These are phyloP conservation scores for Cryptus viduatorius DNA, from an alignment of 2,888 invertebrate species.

Conservation along the genomic window DNA sequence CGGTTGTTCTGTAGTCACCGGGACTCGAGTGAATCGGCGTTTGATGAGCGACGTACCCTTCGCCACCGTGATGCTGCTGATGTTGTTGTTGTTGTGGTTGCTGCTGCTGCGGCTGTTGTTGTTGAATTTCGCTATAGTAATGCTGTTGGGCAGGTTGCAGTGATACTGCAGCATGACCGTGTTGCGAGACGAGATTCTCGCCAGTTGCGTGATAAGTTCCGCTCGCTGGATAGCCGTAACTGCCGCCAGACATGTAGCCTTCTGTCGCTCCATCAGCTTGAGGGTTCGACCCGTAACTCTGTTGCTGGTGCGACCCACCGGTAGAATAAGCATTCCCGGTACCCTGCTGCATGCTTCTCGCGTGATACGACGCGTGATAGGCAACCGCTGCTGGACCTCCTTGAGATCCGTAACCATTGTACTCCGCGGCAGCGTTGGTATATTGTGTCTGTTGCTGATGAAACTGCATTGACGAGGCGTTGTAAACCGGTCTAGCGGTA, in stretches of 20 bases:
- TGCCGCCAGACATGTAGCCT: constrained; percentile 78
- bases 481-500: constrained; percentile 81
- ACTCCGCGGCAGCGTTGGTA: constrained; percentile 82
- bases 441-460: constrained; percentile 86
- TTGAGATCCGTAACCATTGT: constrained; percentile 86
- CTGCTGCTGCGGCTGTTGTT: constrained; percentile 86
- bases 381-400: constrained; percentile 81
- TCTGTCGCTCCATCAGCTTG: constrained; percentile 77
- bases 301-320: constrained; percentile 77
- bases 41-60: constrained; percentile 80
- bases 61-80: constrained; percentile 76
- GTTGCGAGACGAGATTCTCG: constrained; percentile 82
- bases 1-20: constrained; percentile 76
- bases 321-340: constrained; percentile 77
- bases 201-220: constrained; percentile 76
- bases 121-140: constrained; percentile 86
- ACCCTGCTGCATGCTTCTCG: constrained; percentile 72
- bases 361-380: constrained; percentile 84
- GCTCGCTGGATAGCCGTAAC: constrained; percentile 79
- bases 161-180: constrained; percentile 84
- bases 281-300: constrained; percentile 62
- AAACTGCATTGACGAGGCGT: constrained; percentile 84
- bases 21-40: constrained; percentile 74
- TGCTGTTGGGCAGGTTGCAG: constrained; percentile 81
- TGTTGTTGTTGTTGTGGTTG: constrained; percentile 78